Conservation (phyloP, 2,888 invertebrate species). For the Folsomia candida region DNA sequence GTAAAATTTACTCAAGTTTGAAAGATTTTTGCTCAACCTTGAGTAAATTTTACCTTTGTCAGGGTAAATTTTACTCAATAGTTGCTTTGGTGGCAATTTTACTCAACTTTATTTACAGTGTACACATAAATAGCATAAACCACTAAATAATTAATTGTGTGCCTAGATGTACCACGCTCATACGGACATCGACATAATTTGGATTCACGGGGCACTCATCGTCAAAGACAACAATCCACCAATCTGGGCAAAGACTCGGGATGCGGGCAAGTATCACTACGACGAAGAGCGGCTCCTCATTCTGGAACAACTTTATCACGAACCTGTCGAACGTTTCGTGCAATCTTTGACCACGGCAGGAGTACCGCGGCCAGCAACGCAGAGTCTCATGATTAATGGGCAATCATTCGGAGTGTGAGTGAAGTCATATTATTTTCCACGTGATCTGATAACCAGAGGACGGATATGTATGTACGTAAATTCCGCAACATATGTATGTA, state of each 20-base stretch:
- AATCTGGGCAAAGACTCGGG: background rate
- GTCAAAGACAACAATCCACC: conserved; percentile 13
- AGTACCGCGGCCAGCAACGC: background rate
- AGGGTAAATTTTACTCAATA: no score
- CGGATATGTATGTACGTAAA: no score
- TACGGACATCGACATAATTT: conserved; percentile 29
- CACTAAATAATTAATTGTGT: no score
- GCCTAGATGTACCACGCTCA: conserved; percentile 42
- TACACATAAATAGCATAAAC: no score
- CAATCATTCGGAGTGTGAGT: background rate
- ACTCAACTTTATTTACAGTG: no score
- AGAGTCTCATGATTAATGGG: background rate
- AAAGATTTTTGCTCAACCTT: no score
- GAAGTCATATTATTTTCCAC: no score
- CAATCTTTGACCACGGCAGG: background rate
- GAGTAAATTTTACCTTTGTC: no score
- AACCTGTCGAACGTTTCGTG: background rate
- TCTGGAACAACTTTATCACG: background rate
- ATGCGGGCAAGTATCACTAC: background rate
- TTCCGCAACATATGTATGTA: no score
- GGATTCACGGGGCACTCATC: conserved; percentile 34
- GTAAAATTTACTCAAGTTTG: no score
- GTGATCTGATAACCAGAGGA: no score
- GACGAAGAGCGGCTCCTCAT: background rate
- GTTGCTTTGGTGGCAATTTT: no score